Base-by-base conservation (phyloP, 64 coral and sea anemone genomes). In the Stylophora pistillata region DNA sequence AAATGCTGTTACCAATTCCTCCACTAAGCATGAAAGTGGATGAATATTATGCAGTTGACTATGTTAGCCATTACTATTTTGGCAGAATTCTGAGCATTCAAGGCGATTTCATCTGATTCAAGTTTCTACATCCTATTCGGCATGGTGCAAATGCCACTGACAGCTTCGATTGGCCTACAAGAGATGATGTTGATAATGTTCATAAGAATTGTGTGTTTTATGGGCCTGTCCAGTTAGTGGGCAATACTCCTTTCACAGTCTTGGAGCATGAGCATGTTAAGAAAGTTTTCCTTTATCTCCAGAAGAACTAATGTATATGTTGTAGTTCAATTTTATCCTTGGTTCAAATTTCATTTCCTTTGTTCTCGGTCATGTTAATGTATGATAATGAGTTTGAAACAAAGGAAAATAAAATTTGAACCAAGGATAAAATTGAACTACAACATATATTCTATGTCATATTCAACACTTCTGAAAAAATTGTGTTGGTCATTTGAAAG, bases 51-150 rank as follows among this genome's bases (percentile, higher is more conserved):
- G 74, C 74, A 55, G 47, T 77, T 77, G 47, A 77, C 47, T 77
- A 95, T 95, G 88, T 91, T 13, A 70, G 59, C 58, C 54, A 81
- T 26, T 95, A 79, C 21, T 95, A 91, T 85, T 91, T 87, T 75
- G 89, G 88, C 52, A 32, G 84, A 85, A 84, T 78, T 73, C 55
- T 88, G 65, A 63, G 91, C 2, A 77, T 77, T 85, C 52, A 53
- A 25, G 85, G 77, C 30, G 0, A 75, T n/a, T 73, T 73, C 34
- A 61, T 59, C 20, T 34, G 71, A 30, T 89, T 92, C 86, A 92
- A 95, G 86, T 95, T 92, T 56, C 59, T 95, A 53, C 74, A 95
- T 75, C 30, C 53, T 77, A 83, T 63, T 87, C 7, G 74, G 52
- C 74, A 13, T 55, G 74, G 74, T 76, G 74, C 16, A 5, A 55